Conservation (phyloP, 2,888 invertebrate genomes). For the Frankliniella intonsa region DNA sequence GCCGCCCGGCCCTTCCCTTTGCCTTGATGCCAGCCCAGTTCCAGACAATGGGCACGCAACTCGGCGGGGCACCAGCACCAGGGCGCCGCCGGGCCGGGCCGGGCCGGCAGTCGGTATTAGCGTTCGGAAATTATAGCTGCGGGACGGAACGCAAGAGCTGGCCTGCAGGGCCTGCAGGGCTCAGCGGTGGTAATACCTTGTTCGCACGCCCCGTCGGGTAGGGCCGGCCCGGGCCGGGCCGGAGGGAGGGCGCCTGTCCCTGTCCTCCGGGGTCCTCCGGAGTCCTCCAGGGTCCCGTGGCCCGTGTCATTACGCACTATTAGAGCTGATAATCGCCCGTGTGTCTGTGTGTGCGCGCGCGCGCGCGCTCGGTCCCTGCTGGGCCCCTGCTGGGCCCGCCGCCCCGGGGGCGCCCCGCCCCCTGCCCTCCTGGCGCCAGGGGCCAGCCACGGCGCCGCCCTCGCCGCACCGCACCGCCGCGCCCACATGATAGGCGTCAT, state of each 20-base stretch:
- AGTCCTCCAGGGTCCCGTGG: background rate
- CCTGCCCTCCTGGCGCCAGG: background rate
- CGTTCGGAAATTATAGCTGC: too few relatives aligned
- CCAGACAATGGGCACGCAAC: too few relatives aligned
- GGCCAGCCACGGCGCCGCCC: background rate
- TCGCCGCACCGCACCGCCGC: background rate
- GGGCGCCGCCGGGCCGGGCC: too few relatives aligned
- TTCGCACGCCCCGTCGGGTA: background rate
- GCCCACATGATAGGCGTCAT: too few relatives aligned
- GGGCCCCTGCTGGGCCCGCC: background rate
- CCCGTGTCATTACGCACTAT: constrained; percentile 18
- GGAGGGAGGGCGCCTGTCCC: background rate
- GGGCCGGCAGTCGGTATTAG: too few relatives aligned
- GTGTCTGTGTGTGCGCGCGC: background rate
- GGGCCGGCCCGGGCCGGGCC: background rate
- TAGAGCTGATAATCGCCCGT: constrained; percentile 9
- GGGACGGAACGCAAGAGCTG: too few relatives aligned
- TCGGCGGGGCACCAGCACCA: too few relatives aligned
- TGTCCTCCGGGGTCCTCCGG: background rate
- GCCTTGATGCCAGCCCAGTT: too few relatives aligned
- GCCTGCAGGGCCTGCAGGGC: too few relatives aligned
- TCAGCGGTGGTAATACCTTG: background rate
- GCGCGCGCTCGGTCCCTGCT: background rate
- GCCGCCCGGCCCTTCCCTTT: too few relatives aligned
- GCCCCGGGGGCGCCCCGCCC: background rate